Conservation (phyloP, 2,888 invertebrate genomes). For the Steinernema scapterisci region DNA sequence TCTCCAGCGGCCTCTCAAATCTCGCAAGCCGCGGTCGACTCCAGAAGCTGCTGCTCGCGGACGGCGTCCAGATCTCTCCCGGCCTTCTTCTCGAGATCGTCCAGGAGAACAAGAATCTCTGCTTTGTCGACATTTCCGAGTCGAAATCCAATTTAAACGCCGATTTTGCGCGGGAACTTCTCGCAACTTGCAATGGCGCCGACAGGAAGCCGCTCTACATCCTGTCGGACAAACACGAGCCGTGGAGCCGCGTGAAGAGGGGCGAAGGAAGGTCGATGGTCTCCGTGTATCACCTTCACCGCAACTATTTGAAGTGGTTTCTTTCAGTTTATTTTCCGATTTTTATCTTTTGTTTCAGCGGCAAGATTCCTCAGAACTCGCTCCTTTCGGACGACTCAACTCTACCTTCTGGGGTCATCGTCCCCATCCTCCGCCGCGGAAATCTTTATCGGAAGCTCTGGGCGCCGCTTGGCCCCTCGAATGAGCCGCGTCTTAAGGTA, state of each 20-base stretch:
- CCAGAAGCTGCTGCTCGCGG: conserved; percentile 27
- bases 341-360: background rate
- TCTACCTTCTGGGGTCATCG: background rate
- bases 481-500: conserved; percentile 19
- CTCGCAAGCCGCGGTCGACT: conserved; percentile 35
- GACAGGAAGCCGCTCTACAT: background rate
- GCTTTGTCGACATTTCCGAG: conserved; percentile 13
- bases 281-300: conserved; percentile 7
- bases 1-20: conserved; percentile 47
- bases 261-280: background rate
- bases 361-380: background rate
- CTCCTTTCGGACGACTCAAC: background rate
- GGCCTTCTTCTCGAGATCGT: background rate
- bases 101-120: conserved; percentile 6
- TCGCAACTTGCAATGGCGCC: background rate
- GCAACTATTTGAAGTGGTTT: background rate
- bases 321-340: too few species aligned
- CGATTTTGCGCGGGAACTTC: conserved; percentile 31
- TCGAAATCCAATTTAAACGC: conserved; percentile 27
- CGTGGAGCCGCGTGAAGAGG: background rate
- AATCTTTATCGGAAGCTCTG: conserved; percentile 28
- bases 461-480: conserved; percentile 28
- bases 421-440: conserved; percentile 4
- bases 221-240: conserved; percentile 4
- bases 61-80: conserved; percentile 2